Conservation (phyloP, 2,888 invertebrate genomes). For the Zhuqinia jingwanae region DNA sequence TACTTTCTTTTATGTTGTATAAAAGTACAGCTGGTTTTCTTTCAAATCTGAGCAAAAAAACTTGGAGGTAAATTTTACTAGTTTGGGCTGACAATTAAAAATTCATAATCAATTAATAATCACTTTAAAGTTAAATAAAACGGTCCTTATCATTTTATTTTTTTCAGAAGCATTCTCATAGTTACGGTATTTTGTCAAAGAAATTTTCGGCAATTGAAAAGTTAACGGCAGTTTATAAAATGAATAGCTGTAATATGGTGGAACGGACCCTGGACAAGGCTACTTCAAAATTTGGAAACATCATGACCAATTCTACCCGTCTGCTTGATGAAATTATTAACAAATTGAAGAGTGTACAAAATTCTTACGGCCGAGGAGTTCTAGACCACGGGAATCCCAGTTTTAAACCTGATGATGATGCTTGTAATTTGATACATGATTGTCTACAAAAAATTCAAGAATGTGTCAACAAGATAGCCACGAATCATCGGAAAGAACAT, state of each 20-base stretch:
- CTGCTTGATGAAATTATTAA: slow-evolving; percentile 47
- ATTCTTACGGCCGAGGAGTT: slow-evolving; percentile 28
- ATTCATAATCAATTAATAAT: too few relatives aligned
- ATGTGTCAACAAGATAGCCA: slow-evolving; percentile 90
- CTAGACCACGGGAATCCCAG: neutral
- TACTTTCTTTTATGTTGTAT: too few relatives aligned
- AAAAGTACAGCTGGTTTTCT: too few relatives aligned
- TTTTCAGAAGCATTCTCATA: too few relatives aligned
- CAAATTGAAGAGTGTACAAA: slow-evolving; percentile 9
- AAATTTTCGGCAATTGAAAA: too few relatives aligned
- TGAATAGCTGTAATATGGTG: slow-evolving; percentile 89
- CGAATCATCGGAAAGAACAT: slow-evolving; percentile 92
- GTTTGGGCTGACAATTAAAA: too few relatives aligned
- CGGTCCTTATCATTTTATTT: too few relatives aligned
- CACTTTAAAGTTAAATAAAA: too few relatives aligned
- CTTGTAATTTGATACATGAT: slow-evolving; percentile 88
- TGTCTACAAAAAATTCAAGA: slow-evolving; percentile 90
- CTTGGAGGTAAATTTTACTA: too few relatives aligned
- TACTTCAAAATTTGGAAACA: slow-evolving; percentile 88
- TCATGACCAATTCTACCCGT: slow-evolving; percentile 80
- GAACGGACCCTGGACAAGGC: slow-evolving; percentile 95
- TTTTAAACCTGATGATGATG: slow-evolving; percentile 81
- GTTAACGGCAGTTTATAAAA: too few relatives aligned
- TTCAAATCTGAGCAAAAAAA: too few relatives aligned
- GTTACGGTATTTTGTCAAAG: too few relatives aligned